Evolutionary conservation across 2,797 vertebrate species (phyloP).

Genomic region (Neosalanx taihuensis): DNA sequence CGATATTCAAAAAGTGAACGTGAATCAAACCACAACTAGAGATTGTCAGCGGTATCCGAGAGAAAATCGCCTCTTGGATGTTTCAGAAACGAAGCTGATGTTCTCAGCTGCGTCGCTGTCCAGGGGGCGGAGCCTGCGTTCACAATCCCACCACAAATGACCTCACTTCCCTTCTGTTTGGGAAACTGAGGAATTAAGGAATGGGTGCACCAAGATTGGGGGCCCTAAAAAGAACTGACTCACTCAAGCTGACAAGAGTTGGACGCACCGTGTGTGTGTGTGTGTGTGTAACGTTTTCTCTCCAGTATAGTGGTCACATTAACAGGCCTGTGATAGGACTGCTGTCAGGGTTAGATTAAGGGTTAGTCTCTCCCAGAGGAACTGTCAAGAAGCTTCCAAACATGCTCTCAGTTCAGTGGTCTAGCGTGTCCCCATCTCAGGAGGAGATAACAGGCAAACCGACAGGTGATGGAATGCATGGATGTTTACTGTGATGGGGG

Average conservation of each 20-base stretch:
- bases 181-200: conserved; percentile 58
- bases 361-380: too few relatives aligned
- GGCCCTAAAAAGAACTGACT: conserved; percentile 9
- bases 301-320: too few relatives aligned
- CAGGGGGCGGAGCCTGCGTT: conserved; percentile 41
- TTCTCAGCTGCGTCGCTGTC: conserved; percentile 33
- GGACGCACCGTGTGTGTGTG: conserved; percentile 10
- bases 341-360: too few relatives aligned
- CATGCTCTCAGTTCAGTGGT: too few relatives aligned
- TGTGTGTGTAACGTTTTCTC: conserved; percentile 21
- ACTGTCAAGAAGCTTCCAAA: too few relatives aligned
- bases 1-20: conserved; percentile 66
- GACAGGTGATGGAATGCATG: background rate
- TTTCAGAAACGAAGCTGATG: conserved; percentile 64
- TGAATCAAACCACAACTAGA: conserved; percentile 68
- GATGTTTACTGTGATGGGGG: conserved; percentile 21
- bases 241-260: too few relatives aligned
- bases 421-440: too few relatives aligned
- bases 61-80: conserved; percentile 44
- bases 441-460: too few relatives aligned
- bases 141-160: conserved; percentile 50
- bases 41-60: conserved; percentile 49
- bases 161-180: conserved; percentile 41
- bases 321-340: too few relatives aligned
- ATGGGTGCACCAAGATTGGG: conserved; percentile 50